Evolutionary conservation across 1,140 invertebrate species (phyloP).

Genomic region (Aradophagus sp.): DNA sequence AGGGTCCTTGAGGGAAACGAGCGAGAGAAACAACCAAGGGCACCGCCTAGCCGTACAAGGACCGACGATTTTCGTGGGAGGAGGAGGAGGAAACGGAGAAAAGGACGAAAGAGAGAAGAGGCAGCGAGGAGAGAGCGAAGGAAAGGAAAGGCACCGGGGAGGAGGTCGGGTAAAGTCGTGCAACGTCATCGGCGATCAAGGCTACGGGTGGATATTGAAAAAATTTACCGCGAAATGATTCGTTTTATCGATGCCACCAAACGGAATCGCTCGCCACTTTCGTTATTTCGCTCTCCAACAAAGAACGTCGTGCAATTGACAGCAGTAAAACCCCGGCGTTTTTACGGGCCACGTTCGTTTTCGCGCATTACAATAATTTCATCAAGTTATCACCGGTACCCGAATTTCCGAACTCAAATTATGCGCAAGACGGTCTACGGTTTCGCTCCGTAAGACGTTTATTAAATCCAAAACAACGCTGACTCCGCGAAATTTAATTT

Average conservation of each 20-base stretch:
- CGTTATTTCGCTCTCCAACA: no score
- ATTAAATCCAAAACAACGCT: no score
- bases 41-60: constrained; percentile 8
- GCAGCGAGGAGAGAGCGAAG: constrained; percentile 1
- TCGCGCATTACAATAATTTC: constrained; percentile 15
- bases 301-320: no score
- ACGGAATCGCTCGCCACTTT: constrained; percentile 11
- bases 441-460: no score
- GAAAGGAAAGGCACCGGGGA: constrained; percentile 13
- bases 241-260: constrained; percentile 31
- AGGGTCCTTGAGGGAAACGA: constrained; percentile 62
- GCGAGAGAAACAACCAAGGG: constrained; percentile 29
- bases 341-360: constrained; percentile 10
- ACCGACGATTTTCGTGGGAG: constrained; percentile 18
- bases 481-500: no score
- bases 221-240: constrained; percentile 36
- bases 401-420: constrained; percentile 6
- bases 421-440: constrained; percentile 20
- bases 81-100: constrained; percentile 17
- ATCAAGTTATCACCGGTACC: constrained; percentile 21
- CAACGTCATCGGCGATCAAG: constrained; percentile 48
- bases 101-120: constrained; percentile 5
- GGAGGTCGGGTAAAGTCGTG: constrained; percentile 30
- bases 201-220: constrained; percentile 29
- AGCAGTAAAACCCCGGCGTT: no score